Conservation (phyloP, 2,797 vertebrate species). For the Hoplostethus atlanticus region DNA sequence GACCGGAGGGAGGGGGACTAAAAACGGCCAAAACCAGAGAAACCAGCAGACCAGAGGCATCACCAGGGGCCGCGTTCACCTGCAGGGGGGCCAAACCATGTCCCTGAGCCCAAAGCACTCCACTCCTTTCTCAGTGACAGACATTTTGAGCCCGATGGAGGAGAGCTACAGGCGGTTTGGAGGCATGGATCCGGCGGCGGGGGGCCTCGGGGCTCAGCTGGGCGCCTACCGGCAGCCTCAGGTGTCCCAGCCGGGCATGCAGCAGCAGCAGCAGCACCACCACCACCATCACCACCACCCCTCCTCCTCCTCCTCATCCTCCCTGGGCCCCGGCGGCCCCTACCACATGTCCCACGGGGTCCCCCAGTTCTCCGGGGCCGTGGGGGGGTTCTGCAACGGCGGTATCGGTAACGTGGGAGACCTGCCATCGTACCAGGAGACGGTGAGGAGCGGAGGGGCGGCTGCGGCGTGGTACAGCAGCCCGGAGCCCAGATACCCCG, state of each 20-base stretch:
- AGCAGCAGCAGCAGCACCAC: slow-evolving; percentile 78
- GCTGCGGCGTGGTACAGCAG: slow-evolving; percentile 91
- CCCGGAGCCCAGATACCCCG: slow-evolving; percentile 91
- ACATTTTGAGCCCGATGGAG: slow-evolving; percentile 96
- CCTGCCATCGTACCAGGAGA: slow-evolving; percentile 91
- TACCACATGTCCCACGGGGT: slow-evolving; percentile 89
- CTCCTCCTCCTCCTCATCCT: slow-evolving; percentile 76
- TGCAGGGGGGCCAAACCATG: slow-evolving; percentile 86
- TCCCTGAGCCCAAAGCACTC: slow-evolving; percentile 96
- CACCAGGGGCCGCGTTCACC: slow-evolving; percentile 62
- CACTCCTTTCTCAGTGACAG: slow-evolving; percentile 95
- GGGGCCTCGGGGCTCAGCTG: slow-evolving; percentile 84
- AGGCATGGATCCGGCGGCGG: slow-evolving; percentile 82
- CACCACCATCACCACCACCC: slow-evolving; percentile 61
- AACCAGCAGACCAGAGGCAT: slow-evolving; percentile 39
- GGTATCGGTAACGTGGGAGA: slow-evolving; percentile 89
- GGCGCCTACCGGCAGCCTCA: slow-evolving; percentile 84
- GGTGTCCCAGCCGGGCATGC: slow-evolving; percentile 79
- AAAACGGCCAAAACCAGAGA: no score
- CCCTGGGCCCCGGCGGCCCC: slow-evolving; percentile 73
- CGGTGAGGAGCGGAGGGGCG: slow-evolving; percentile 86
- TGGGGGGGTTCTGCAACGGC: slow-evolving; percentile 92
- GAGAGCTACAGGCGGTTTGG: slow-evolving; percentile 94
- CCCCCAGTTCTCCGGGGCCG: slow-evolving; percentile 89
- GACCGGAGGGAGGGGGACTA: slow-evolving; percentile 54